Evolutionary conservation across 2,113 vertebrate genomes (phyloP).

Genomic region (Anoura caudifer): DNA sequence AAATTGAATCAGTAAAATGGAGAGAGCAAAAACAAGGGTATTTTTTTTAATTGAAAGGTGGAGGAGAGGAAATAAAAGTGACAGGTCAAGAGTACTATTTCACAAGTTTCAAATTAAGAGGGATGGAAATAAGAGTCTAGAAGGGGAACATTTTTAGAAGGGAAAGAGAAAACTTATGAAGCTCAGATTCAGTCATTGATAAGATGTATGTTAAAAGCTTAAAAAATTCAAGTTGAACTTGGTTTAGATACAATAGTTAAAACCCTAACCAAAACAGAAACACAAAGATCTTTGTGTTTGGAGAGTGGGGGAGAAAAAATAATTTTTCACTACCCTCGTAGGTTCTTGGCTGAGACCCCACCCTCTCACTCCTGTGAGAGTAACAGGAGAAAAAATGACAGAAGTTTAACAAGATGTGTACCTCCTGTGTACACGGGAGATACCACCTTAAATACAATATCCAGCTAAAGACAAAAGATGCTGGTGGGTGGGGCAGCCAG

Average conservation of each 20-base stretch:
- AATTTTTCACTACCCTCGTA: neutral
- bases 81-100: neutral
- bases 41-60: neutral
- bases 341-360: neutral
- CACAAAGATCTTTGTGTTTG: neutral
- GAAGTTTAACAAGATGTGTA: neutral
- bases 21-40: neutral
- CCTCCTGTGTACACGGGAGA: neutral
- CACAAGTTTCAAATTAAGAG: conserved; percentile 15
- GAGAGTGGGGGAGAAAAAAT: neutral
- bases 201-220: neutral
- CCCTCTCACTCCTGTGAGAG: neutral
- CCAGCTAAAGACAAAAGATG: neutral
- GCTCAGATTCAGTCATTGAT: neutral
- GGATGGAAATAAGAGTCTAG: neutral
- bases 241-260: neutral
- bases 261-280: neutral
- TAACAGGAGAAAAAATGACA: neutral
- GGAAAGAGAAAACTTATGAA: neutral
- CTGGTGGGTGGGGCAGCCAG: neutral
- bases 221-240: neutral
- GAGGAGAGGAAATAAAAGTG: neutral
- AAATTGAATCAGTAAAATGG: neutral
- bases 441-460: neutral
- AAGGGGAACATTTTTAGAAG: neutral